A percentile compares a stretch with the other conserved stretches of the same genome.
phyloP scores from a whole-genome alignment of 2,888 invertebrate genomes.

The Drosophila subquinaria region DNA sequence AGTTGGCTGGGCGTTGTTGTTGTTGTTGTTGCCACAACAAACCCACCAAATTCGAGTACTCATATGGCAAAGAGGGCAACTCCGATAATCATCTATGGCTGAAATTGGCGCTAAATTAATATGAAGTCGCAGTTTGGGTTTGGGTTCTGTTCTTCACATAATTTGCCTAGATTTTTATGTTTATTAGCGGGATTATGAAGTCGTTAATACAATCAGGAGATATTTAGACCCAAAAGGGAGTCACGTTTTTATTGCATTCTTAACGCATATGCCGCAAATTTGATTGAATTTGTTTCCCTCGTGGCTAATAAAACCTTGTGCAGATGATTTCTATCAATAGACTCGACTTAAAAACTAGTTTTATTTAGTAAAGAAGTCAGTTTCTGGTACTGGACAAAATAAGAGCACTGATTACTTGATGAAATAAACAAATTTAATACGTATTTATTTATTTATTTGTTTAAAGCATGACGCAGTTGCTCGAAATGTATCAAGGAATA shows the following conservation, averaged over 20 bases:
- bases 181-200: slow-evolving; percentile 83
- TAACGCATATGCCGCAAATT: slow-evolving; percentile 69
- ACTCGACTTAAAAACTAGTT: neutral
- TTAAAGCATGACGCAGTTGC: slow-evolving; percentile 51
- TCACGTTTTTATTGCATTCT: slow-evolving; percentile 30
- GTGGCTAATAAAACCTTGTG: slow-evolving; percentile 7
- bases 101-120: slow-evolving; percentile 65
- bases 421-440: slow-evolving; percentile 60
- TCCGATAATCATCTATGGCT: slow-evolving; percentile 55
- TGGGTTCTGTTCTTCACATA: slow-evolving; percentile 41
- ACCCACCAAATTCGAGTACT: slow-evolving; percentile 6
- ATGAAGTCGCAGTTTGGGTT: slow-evolving; percentile 38
- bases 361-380: neutral
- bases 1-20: slow-evolving; percentile 50
- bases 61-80: slow-evolving; percentile 33
- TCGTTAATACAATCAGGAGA: slow-evolving; percentile 79
- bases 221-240: slow-evolving; percentile 35
- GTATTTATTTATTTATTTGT: slow-evolving; percentile 25
- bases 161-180: slow-evolving; percentile 76
- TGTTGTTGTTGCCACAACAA: slow-evolving; percentile 64
- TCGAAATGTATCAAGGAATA: slow-evolving; percentile 36
- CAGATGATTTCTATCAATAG: neutral
- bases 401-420: slow-evolving; percentile 18
- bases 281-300: slow-evolving; percentile 21
- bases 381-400: neutral